A percentile compares a stretch with the other conserved stretches of the same genome.
Evolutionary conservation across 2,888 invertebrate species (phyloP).

Genomic region (Oegoconia quadripuncta): DNA sequence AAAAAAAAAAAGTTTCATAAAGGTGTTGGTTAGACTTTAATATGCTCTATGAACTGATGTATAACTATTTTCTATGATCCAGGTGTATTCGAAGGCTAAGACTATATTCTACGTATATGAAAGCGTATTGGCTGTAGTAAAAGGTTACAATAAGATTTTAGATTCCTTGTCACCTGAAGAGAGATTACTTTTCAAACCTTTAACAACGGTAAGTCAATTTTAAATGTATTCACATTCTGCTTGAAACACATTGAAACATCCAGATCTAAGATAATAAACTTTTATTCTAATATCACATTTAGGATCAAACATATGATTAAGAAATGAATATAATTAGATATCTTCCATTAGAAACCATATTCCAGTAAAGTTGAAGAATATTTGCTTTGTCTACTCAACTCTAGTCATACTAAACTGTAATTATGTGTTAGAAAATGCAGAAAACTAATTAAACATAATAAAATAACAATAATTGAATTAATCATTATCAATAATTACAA

Average conservation of each 20-base stretch:
- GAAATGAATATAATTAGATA: slow-evolving; percentile 1
- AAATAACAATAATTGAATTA: not conserved
- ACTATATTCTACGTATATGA: slow-evolving; percentile 82
- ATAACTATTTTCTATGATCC: slow-evolving; percentile 14
- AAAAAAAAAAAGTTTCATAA: too few species aligned
- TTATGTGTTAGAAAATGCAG: too few species aligned
- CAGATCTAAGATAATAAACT: slow-evolving; percentile 1
- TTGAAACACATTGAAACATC: not conserved
- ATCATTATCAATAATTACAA: slow-evolving; percentile 1
- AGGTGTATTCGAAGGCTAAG: slow-evolving; percentile 81
- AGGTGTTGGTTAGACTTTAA: not conserved
- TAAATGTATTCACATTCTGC: not conserved
- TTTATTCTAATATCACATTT: slow-evolving; percentile 42
- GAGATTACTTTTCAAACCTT: slow-evolving; percentile 85
- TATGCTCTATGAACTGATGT: not conserved
- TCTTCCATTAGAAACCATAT: too few species aligned
- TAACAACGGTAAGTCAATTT: slow-evolving; percentile 78
- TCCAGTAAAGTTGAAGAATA: too few species aligned
- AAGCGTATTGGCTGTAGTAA: slow-evolving; percentile 84
- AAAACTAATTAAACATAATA: too few species aligned
- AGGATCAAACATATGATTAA: slow-evolving; percentile 6
- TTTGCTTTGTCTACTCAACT: too few species aligned
- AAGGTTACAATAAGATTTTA: slow-evolving; percentile 88
- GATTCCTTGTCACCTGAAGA: slow-evolving; percentile 88
- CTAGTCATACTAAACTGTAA: too few species aligned